Base-by-base conservation (phyloP, 92 coral and sea anemone genomes). In the Porites cylindrica region DNA sequence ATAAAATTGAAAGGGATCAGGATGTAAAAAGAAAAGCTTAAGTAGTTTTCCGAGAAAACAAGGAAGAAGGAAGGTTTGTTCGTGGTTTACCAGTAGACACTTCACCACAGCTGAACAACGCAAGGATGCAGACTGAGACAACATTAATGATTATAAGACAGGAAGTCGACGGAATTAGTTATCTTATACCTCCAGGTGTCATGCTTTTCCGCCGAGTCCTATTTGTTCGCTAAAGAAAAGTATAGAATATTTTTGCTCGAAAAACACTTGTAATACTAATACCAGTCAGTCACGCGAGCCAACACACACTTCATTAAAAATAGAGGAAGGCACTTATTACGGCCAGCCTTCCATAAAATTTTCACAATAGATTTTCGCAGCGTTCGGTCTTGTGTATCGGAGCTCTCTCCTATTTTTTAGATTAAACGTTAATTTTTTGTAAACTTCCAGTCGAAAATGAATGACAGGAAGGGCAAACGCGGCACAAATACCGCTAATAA, bases 121-220 rank as follows among this genome's bases (percentile, higher is more conserved):
- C 5, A 80, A 53, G 8, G 1, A 52, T 64, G 6, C 70, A 1
- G 47, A 38, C 47, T 5, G 47, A 11, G 10, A 50, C 67, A 38
- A 0, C 32, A 29, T 29, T 29, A 29, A 29, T 29, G 32, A 54
- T 26, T 47, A 8, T 14, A 51, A 38, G 29, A 18, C 67, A 70
- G 86, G 70, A 82, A 82, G 78, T 54, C 29, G n/a, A 70, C 8
- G 16, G 20, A 10, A 56, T 14, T 43, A 70, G 65, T 82, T 82
- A 82, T 59, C 69, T 72, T 11, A n/a, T 38, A 17, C 19, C 43
- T 12, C 21, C 69, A 70, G 78, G 70, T 2, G n/a, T 26, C 23
- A 59, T 20, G 10, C 77, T 52, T 23, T 71, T 32, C 65, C 86
- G 72, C n/a, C 26, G 13, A 38, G 3, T 54, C 60, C 60, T 10